phyloP scores from a whole-genome alignment of 2,888 invertebrate genomes.

The Plebejus anna region DNA sequence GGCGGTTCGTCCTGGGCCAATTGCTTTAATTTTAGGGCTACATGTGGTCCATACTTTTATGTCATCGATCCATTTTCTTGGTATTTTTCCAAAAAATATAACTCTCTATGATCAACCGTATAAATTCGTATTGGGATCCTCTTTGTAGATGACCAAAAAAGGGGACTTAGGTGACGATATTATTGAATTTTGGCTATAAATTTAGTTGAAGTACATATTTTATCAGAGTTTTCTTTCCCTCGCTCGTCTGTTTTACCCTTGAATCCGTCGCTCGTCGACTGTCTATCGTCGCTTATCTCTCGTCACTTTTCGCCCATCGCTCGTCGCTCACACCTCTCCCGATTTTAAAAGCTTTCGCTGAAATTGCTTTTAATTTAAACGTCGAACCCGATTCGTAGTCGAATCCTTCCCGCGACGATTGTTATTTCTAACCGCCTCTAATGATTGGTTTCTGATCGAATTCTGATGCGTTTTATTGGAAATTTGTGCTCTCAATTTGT shows the following conservation, averaged over 20 bases:
- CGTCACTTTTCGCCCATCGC: background rate
- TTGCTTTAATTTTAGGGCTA: too few species aligned
- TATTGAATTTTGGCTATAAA: too few species aligned
- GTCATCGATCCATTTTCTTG: too few species aligned
- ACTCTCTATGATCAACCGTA: too few species aligned
- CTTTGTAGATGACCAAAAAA: too few species aligned
- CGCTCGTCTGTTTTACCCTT: background rate
- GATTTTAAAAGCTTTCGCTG: slow-evolving; percentile 24
- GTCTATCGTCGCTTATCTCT: background rate
- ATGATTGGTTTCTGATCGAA: slow-evolving; percentile 23
- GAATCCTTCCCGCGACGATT: background rate
- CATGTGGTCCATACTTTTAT: too few species aligned
- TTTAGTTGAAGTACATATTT: background rate
- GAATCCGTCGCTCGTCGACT: background rate
- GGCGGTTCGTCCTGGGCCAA: too few species aligned
- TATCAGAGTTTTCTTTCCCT: background rate
- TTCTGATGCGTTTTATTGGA: slow-evolving; percentile 6
- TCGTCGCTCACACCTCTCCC: background rate
- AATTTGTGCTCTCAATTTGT: background rate
- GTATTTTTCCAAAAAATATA: too few species aligned
- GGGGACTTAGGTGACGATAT: too few species aligned
- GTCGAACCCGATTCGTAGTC: slow-evolving; percentile 2
- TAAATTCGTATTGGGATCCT: too few species aligned
- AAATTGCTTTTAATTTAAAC: slow-evolving; percentile 19
- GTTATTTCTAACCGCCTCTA: slow-evolving; percentile 14